phyloP scores from a whole-genome alignment of 2,797 vertebrate genomes.

The Neostethus bicornis region DNA sequence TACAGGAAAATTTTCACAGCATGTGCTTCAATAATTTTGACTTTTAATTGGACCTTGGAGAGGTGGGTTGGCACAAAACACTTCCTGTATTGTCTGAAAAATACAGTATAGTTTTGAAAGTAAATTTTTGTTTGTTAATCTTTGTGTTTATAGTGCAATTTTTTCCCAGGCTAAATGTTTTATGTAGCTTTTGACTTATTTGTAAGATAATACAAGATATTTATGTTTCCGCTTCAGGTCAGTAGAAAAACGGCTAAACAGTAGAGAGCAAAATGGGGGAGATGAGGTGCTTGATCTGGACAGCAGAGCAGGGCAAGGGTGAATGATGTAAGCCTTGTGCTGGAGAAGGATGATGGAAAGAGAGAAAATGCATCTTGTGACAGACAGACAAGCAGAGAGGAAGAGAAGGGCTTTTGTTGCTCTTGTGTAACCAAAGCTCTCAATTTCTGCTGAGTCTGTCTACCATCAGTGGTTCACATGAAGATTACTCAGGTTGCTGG shows the following conservation, averaged over 20 bases:
- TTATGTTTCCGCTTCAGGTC: constrained; percentile 6
- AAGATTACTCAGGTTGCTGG: constrained; percentile 57
- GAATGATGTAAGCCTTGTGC: constrained; percentile 43
- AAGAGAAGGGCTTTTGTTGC: constrained; percentile 60
- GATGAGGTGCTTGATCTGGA: constrained; percentile 31
- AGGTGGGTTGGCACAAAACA: not conserved
- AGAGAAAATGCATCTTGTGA: constrained; percentile 38
- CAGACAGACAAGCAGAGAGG: constrained; percentile 53
- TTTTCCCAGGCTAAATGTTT: not conserved
- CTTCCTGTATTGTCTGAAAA: not conserved
- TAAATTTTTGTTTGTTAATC: not conserved
- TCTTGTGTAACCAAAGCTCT: constrained; percentile 61
- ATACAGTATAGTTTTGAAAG: not conserved
- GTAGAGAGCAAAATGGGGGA: constrained; percentile 7
- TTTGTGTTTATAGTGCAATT: not conserved
- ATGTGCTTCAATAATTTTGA: not conserved
- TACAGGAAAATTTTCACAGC: not conserved
- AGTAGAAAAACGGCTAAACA: not conserved
- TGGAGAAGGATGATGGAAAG: constrained; percentile 11
- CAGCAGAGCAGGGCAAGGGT: constrained; percentile 26
- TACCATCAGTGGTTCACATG: constrained; percentile 49
- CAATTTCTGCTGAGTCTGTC: constrained; percentile 55
- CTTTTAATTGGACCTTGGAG: not conserved
- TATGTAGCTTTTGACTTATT: constrained; percentile 4
- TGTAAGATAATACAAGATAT: not conserved